Conservation (phyloP, 2,888 invertebrate genomes). For the Eupeodes latifasciatus region DNA sequence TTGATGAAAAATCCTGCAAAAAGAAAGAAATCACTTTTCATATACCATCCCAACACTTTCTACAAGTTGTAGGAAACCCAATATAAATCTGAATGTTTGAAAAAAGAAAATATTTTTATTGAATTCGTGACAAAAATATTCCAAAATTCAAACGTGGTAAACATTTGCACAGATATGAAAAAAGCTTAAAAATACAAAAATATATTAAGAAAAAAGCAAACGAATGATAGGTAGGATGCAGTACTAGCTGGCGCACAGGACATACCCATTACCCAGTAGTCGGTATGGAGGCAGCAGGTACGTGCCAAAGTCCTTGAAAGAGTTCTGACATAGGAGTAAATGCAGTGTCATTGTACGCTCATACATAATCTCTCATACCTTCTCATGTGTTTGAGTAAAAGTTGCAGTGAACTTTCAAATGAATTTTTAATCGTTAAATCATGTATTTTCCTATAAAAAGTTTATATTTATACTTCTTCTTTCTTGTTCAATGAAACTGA, state of each 20-base stretch:
- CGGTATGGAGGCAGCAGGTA: slow-evolving; percentile 10
- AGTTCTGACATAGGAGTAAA: slow-evolving; percentile 25
- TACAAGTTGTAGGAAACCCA: slow-evolving; percentile 34
- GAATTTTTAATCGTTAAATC: slow-evolving; percentile 15
- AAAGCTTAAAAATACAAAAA: slow-evolving; percentile 7
- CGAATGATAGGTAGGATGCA: slow-evolving; percentile 31
- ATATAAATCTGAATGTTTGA: slow-evolving; percentile 62
- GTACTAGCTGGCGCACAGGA: not conserved
- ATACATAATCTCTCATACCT: no score
- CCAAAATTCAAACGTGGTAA: slow-evolving; percentile 70
- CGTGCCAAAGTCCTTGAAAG: slow-evolving; percentile 65
- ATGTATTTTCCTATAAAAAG: not conserved
- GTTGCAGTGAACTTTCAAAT: not conserved
- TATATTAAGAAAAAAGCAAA: not conserved
- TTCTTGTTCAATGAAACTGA: not conserved
- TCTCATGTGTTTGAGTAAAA: no score
- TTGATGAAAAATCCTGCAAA: slow-evolving; percentile 19
- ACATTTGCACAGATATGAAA: slow-evolving; percentile 63
- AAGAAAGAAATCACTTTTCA: slow-evolving; percentile 43
- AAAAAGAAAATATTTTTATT: slow-evolving; percentile 61
- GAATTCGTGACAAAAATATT: slow-evolving; percentile 76
- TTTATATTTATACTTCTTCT: not conserved
- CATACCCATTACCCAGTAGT: not conserved
- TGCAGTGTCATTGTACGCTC: no score
- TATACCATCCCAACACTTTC: slow-evolving; percentile 2